phyloP scores from a whole-genome alignment of 1,140 invertebrate genomes.

The Cyclargus thomasi region DNA sequence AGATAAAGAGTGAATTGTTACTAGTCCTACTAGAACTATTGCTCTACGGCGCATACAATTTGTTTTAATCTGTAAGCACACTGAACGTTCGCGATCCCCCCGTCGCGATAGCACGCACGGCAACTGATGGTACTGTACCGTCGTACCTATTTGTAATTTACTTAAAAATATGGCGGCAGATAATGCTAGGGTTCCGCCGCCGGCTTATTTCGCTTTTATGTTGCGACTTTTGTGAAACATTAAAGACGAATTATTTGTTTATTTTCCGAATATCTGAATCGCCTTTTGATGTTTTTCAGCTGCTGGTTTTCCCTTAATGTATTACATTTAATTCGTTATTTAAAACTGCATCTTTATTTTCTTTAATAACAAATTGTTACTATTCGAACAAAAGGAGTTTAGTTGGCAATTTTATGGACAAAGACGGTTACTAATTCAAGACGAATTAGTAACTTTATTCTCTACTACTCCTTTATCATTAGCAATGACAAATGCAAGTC shows the following conservation, averaged over 20 bases:
- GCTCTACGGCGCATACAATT: conserved; percentile 29
- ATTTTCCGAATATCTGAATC: neutral
- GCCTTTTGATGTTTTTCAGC: neutral
- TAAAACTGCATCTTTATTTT: neutral
- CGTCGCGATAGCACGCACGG: conserved; percentile 63
- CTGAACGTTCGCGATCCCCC: conserved; percentile 53
- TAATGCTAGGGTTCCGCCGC: conserved; percentile 45
- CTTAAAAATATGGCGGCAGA: conserved; percentile 69
- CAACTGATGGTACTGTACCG: conserved; percentile 52
- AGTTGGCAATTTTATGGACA: neutral
- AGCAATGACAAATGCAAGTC: too few relatives aligned
- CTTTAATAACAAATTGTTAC: neutral
- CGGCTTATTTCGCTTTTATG: conserved; percentile 46
- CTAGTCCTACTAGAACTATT: conserved; percentile 11
- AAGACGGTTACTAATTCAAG: neutral
- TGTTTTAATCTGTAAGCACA: conserved; percentile 40
- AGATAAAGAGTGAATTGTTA: too few relatives aligned
- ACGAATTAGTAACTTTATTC: too few relatives aligned
- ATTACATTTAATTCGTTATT: neutral
- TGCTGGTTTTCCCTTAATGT: neutral
- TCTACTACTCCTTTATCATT: neutral
- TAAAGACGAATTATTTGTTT: conserved; percentile 2
- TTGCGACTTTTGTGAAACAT: conserved; percentile 28
- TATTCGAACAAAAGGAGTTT: too few relatives aligned
- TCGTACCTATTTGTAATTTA: conserved; percentile 71